Evolutionary conservation across 2,113 vertebrate genomes (phyloP).

Genomic region (Rhynchomys soricoides): DNA sequence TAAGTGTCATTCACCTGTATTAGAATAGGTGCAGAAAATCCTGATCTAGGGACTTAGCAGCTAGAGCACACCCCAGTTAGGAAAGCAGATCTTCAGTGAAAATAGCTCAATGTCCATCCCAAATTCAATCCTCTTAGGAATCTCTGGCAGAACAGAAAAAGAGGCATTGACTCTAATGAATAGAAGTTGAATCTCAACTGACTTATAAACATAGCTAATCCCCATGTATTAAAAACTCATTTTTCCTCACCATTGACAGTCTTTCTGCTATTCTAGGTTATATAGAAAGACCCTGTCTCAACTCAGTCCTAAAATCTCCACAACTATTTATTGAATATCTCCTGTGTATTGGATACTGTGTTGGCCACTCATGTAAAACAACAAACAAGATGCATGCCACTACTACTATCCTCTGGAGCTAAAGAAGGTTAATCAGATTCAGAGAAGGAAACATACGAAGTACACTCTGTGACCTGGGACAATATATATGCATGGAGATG

Average conservation of each 20-base stretch:
- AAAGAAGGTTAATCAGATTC: not conserved
- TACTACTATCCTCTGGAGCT: not conserved
- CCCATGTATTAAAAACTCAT: not conserved
- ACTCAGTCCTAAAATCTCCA: not conserved
- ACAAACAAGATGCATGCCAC: not conserved
- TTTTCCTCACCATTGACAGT: not conserved
- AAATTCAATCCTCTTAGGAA: not conserved
- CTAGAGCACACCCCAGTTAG: not conserved
- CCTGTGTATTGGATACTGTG: not conserved
- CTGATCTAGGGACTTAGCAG: not conserved
- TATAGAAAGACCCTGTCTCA: not conserved
- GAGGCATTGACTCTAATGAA: slow-evolving; percentile 8
- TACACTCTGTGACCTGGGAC: not conserved
- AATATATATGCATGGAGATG: not conserved
- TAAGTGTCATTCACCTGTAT: not conserved
- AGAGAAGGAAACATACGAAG: slow-evolving; percentile 29
- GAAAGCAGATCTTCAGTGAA: slow-evolving; percentile 12
- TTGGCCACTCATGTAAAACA: not conserved
- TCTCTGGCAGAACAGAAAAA: slow-evolving; percentile 25
- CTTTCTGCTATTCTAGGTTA: not conserved
- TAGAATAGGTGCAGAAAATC: not conserved
- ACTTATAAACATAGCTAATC: slow-evolving; percentile 19
- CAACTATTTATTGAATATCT: not conserved
- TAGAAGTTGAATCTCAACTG: slow-evolving; percentile 11
- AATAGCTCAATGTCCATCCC: not conserved